A percentile compares a stretch with the other conserved stretches of the same genome.
Conservation (phyloP, 2,888 invertebrate genomes). For the Polydrusus tereticollis region DNA sequence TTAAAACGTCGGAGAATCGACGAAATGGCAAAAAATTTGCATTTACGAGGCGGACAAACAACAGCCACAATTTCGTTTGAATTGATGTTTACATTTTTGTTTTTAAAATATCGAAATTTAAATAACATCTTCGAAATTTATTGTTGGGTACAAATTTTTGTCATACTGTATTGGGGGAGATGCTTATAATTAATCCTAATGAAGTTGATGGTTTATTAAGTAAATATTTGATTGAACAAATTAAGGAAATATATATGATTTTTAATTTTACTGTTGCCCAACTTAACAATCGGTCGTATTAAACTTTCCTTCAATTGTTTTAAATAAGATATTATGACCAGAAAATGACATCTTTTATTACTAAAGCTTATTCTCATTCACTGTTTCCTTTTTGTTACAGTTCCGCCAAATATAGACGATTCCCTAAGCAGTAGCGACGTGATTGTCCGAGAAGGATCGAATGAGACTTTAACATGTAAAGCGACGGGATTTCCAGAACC, state of each 20-base stretch:
- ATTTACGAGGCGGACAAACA: conserved; percentile 44
- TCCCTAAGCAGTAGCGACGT: conserved; percentile 91
- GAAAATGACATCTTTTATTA: neutral
- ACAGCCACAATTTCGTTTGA: conserved; percentile 30
- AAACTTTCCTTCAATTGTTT: no score
- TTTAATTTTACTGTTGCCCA: no score
- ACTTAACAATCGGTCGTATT: no score
- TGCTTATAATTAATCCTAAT: no score
- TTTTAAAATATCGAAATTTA: conserved; percentile 11
- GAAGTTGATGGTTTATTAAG: no score
- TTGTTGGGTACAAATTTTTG: neutral
- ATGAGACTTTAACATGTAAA: conserved; percentile 89
- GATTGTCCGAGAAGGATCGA: conserved; percentile 90
- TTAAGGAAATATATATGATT: no score
- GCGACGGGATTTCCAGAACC: conserved; percentile 92
- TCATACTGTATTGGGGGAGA: no score
- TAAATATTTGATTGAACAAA: no score
- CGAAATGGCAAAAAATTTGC: conserved; percentile 39
- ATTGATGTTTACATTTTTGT: conserved; percentile 33
- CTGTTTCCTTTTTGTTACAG: no score
- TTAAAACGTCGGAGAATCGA: conserved; percentile 38
- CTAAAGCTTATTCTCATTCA: no score
- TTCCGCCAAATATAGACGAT: conserved; percentile 93
- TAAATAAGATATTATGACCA: no score
- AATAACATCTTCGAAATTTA: conserved; percentile 7